These are phyloP conservation scores for Drosophila triauraria DNA, from an alignment of 1,140 invertebrate species.

Conservation along the genomic window DNA sequence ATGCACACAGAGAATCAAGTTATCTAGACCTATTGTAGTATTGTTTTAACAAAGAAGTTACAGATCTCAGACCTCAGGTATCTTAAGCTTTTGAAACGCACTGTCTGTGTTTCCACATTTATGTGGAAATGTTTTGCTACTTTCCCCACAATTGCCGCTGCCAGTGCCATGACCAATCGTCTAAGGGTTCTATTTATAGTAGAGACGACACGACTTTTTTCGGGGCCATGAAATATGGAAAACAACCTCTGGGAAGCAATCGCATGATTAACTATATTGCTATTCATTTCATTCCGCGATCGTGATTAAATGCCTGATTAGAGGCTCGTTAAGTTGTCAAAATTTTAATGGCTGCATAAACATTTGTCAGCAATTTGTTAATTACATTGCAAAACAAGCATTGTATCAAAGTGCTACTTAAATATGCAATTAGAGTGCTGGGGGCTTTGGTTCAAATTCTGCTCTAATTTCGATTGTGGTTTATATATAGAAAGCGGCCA, in stretches of 20 bases:
- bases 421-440: conserved; percentile 27
- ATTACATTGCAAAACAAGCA: conserved; percentile 46
- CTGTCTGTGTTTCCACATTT: conserved; percentile 24
- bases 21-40: background rate
- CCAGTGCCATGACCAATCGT: conserved; percentile 22
- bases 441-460: background rate
- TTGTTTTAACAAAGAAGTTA: too few relatives aligned
- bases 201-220: conserved; percentile 19
- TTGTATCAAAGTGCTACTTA: conserved; percentile 4
- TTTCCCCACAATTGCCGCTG: conserved; percentile 26
- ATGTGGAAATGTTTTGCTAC: conserved; percentile 37
- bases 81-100: conserved; percentile 17
- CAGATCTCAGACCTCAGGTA: background rate
- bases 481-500: conserved; percentile 9
- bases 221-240: conserved; percentile 36
- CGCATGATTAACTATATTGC: conserved; percentile 30
- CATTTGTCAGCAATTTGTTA: conserved; percentile 48
- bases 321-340: conserved; percentile 21
- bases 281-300: conserved; percentile 7
- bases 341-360: conserved; percentile 23
- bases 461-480: conserved; percentile 25
- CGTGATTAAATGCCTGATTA: conserved; percentile 24
- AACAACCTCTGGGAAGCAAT: conserved; percentile 5
- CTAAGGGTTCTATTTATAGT: conserved; percentile 58
- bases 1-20: background rate